Evolutionary conservation across 2,888 invertebrate species (phyloP), one percentile per base, ranked within the genome.

Genomic region (Argyresthia albistria): DNA sequence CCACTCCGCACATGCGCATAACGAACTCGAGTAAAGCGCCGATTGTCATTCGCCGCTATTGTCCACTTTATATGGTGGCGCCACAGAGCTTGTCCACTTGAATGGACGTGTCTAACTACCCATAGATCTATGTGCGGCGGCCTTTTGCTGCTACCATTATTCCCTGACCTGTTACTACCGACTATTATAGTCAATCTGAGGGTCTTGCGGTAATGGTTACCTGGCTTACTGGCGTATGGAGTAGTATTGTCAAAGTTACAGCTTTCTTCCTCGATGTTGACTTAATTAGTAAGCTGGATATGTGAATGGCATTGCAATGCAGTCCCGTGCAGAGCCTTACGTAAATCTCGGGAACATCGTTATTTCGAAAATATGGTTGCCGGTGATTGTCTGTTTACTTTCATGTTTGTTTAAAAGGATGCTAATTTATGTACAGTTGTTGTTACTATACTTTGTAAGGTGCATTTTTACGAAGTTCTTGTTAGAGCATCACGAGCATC

Each of bases 281-380:
- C 86, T 86, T 86, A 86, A 86, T 86, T 86, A 86, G 84, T 82
- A 76, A 81, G 76, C 71, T 81, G 80, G 84, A 84, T 86, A 86
- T 83, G 84, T 84, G 86, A 86, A 80, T 84, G 86, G 83, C 86
- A 86, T 80, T 67, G 75, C 81, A 86, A 86, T 86, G 86, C 80
- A 65, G 72, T 69, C 69, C 62, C 62, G 8, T 42, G 50, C 43
- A 63, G 60, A 67, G 71, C 73, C 72, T 70, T 70, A 64, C 66
- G 75, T 76, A 80, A 77, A 79, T 76, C 70, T 70, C 74, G 1
- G 65, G 65, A 77, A 76, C 74, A 74, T 84, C 84, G 80, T 83
- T 86, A 84, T 82, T 73, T 71, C 76, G 78, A 70, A 84, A 79
- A 80, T 83, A 84, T 79, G 80, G 79, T 69, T 72, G 77, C 72